Base-by-base conservation (phyloP, 2,888 invertebrate genomes). In the Erebia ligea region DNA sequence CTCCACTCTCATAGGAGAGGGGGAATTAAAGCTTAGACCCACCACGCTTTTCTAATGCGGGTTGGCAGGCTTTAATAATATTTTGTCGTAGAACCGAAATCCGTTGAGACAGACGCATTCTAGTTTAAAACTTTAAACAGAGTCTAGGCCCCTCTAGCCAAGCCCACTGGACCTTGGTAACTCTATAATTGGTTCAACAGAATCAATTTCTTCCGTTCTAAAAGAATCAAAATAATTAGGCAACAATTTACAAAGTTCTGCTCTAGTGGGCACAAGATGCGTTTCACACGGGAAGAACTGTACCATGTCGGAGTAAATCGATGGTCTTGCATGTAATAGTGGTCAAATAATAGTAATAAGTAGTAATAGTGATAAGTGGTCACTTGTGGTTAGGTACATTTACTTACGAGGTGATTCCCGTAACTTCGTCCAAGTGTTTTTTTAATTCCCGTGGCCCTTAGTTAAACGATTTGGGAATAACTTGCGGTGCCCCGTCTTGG, bases 281-380 rank as follows among this genome's bases (percentile, higher is more conserved):
- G 56, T 67, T 76, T 77, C 77, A 71, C 77, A 77, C 77, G 76
- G 68, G 45, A 59, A 19, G 56, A 75, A 71, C 57, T 76, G 61
- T 76, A 62, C 70, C 76, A 71, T 71, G 68, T 69, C 73, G 69
- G 48, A 40, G 40, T 64, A 54, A 52, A 64, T 64, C 52, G 40
- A 64, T 52, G 64, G 40, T 17, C 17, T 64, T 19, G 34, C 64
- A 54, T 64, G 64, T 54, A 64, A 64, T 54, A 8, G 54, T 54
- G 64, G 21, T 64, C 3, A 54, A 54, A 54, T 54, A 54, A 54
- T 54, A 9, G 52, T 54, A 50, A 50, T n/a, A n/a, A n/a, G n/a
- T 50, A 50, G 50, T 50, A 8, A 64, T 64, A 17, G 64, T 19
- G 54, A 19, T 40, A 54, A 64, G 52, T 64, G 64, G 52, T 9